phyloP scores from a whole-genome alignment of 2,888 invertebrate species.

The Ophraella communa region DNA sequence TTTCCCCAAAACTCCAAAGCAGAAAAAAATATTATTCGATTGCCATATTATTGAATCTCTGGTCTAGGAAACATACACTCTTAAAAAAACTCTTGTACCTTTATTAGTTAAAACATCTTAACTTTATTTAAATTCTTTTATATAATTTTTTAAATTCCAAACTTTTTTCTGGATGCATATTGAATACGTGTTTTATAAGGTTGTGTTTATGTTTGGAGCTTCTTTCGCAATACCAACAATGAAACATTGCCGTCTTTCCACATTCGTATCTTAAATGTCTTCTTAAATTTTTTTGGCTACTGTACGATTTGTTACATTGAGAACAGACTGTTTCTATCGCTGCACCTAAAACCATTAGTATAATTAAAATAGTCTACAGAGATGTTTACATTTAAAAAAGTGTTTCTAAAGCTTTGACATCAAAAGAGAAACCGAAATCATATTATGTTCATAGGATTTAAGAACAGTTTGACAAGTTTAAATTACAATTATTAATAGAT shows the following conservation, averaged over 20 bases:
- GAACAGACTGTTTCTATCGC: neutral
- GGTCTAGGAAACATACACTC: too few species aligned
- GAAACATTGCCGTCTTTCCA: slow-evolving; percentile 21
- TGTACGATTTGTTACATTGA: slow-evolving; percentile 69
- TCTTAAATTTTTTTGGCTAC: slow-evolving; percentile 72
- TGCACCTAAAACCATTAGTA: neutral
- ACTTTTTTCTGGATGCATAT: slow-evolving; percentile 25
- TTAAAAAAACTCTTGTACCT: too few species aligned
- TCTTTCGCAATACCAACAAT: slow-evolving; percentile 12
- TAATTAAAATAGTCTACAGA: too few species aligned
- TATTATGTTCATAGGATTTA: too few species aligned
- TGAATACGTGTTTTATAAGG: slow-evolving; percentile 33
- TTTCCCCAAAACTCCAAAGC: too few species aligned
- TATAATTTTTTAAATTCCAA: slow-evolving; percentile 9
- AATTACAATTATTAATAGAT: too few species aligned
- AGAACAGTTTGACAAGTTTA: too few species aligned
- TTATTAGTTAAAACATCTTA: neutral
- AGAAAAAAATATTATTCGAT: too few species aligned
- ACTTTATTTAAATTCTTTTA: neutral
- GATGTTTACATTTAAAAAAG: too few species aligned
- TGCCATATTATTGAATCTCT: too few species aligned
- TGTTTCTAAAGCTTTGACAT: too few species aligned
- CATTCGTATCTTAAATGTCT: slow-evolving; percentile 79
- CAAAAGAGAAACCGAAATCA: too few species aligned
- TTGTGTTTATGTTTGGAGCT: slow-evolving; percentile 37